Evolutionary conservation across 2,888 invertebrate species (phyloP).

Genomic region (Eledone cirrhosa): DNA sequence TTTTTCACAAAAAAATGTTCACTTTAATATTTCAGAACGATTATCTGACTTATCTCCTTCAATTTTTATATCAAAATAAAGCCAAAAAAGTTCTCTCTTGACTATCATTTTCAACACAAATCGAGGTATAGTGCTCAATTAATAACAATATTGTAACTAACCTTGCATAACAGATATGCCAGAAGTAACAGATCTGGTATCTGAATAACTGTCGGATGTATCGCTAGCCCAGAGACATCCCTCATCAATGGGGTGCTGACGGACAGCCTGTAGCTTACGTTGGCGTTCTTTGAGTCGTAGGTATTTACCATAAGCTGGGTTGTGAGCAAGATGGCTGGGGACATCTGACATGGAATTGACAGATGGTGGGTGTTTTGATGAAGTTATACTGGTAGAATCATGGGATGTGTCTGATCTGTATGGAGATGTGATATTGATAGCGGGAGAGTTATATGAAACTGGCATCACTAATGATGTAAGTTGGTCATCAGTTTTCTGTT

Average conservation of each 20-base stretch:
- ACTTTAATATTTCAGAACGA: too few species aligned
- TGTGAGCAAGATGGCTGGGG: conserved; percentile 1
- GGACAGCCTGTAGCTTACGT: conserved; percentile 52
- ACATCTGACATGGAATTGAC: not conserved
- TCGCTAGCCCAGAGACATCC: conserved; percentile 35
- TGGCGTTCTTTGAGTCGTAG: conserved; percentile 57
- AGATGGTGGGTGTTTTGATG: conserved; percentile 10
- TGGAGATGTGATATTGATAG: not conserved
- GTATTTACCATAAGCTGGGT: conserved; percentile 59
- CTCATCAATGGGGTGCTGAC: conserved; percentile 44
- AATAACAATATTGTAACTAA: conserved; percentile 36
- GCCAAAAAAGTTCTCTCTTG: too few species aligned
- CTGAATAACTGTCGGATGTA: conserved; percentile 39
- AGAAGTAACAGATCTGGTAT: conserved; percentile 52
- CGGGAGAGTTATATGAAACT: not conserved
- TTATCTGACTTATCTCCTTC: too few species aligned
- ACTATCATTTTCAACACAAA: too few species aligned
- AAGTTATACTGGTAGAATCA: not conserved
- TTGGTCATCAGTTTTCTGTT: not conserved
- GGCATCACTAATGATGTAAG: not conserved
- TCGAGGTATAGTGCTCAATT: too few species aligned
- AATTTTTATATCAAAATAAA: too few species aligned
- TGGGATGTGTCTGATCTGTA: not conserved
- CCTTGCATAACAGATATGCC: conserved; percentile 55
- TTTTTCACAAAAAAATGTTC: too few species aligned